These are phyloP conservation scores for Chionodraco myersi DNA, from an alignment of 2,113 vertebrate genomes.

Conservation along the genomic window DNA sequence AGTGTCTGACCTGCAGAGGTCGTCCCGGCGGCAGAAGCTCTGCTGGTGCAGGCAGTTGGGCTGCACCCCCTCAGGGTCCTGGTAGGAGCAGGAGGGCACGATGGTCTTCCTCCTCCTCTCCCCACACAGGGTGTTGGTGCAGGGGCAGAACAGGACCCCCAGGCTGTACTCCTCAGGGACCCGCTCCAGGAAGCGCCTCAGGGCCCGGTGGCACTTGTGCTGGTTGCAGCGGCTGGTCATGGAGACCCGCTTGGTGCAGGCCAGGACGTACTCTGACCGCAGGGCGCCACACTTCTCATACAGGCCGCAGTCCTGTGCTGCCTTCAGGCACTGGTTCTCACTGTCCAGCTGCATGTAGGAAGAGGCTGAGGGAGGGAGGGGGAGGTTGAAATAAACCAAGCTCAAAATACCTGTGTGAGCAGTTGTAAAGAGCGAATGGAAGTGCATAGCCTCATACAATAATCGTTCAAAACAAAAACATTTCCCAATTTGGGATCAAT, in stretches of 20 bases:
- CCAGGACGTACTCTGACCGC: conserved; percentile 90
- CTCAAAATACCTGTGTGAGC: not conserved
- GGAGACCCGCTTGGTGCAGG: conserved; percentile 85
- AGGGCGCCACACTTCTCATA: conserved; percentile 90
- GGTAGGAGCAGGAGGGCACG: conserved; percentile 93
- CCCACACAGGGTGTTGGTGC: conserved; percentile 88
- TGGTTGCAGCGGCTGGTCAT: conserved; percentile 85
- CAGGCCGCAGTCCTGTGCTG: conserved; percentile 89
- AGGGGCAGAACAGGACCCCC: conserved; percentile 93
- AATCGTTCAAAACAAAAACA: not conserved
- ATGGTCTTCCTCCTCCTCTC: conserved; percentile 94
- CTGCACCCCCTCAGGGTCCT: conserved; percentile 78
- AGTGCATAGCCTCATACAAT: not conserved
- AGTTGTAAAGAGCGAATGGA: not conserved
- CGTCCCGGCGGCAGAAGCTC: conserved; percentile 86
- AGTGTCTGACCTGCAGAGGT: conserved; percentile 90
- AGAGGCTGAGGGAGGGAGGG: conserved; percentile 56
- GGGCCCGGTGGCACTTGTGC: conserved; percentile 87
- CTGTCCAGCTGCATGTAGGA: conserved; percentile 76
- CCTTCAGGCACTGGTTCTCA: conserved; percentile 92
- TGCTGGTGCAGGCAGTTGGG: conserved; percentile 91
- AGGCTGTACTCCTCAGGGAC: conserved; percentile 90
- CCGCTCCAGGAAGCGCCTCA: conserved; percentile 92
- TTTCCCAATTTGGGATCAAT: not conserved
- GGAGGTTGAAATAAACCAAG: not conserved